Evolutionary conservation across 1,140 invertebrate species (phyloP).

Genomic region (Calycopis cecrops): DNA sequence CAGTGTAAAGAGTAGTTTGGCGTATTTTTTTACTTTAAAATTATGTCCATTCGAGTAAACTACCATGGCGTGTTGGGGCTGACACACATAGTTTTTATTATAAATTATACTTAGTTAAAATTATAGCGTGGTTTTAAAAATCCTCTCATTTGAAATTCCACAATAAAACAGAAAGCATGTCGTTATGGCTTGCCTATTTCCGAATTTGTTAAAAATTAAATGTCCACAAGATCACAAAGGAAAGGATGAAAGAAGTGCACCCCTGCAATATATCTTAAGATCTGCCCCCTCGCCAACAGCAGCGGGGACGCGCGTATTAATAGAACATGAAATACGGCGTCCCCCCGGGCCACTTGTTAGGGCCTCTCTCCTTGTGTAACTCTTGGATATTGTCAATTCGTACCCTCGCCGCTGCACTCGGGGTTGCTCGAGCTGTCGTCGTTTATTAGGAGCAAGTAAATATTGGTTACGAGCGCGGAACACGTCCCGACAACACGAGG

Average conservation of each 20-base stretch:
- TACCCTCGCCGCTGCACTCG: background rate
- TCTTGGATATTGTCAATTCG: conserved; percentile 38
- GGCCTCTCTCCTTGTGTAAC: conserved; percentile 23
- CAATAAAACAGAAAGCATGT: too few species aligned
- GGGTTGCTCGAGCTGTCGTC: background rate
- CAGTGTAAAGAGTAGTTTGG: too few species aligned
- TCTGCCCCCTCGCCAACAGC: conserved; percentile 11
- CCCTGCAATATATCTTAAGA: conserved; percentile 21
- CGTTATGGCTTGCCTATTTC: too few species aligned
- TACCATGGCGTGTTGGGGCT: too few species aligned
- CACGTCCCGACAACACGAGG: background rate
- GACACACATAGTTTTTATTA: too few species aligned
- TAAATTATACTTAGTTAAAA: too few species aligned
- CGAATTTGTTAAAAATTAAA: background rate
- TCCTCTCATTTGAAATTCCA: too few species aligned
- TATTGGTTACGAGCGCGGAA: conserved; percentile 30
- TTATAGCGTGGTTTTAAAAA: too few species aligned
- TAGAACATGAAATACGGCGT: conserved; percentile 32
- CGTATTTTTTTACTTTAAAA: too few species aligned
- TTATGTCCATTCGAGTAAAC: too few species aligned
- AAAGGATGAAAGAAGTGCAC: conserved; percentile 24
- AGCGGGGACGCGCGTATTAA: background rate
- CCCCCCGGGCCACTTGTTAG: conserved; percentile 36
- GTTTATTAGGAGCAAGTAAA: conserved; percentile 35
- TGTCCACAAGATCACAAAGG: too few species aligned